Conservation (phyloP, 2,888 invertebrate genomes). For the Laothoe populi region DNA sequence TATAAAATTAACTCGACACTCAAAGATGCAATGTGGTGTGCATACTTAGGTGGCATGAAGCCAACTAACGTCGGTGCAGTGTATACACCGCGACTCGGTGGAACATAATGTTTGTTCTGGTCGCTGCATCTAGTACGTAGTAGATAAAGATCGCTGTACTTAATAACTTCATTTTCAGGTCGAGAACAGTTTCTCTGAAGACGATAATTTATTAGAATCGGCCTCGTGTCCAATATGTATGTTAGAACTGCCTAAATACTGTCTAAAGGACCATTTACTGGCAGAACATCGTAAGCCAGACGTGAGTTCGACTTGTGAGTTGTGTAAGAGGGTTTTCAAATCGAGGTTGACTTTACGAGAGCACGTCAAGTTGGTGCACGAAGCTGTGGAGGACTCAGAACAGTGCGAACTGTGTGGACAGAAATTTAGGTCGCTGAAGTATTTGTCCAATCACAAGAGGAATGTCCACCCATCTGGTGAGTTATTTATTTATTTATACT, state of each 20-base stretch:
- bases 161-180: conserved; percentile 24
- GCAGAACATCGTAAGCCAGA: conserved; percentile 46
- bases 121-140: no score
- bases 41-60: no score
- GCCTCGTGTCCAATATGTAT: conserved; percentile 48
- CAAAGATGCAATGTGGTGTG: no score
- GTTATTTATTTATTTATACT: no score
- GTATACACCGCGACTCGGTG: no score
- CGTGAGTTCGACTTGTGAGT: conserved; percentile 40
- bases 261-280: conserved; percentile 48
- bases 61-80: no score
- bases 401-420: conserved; percentile 54
- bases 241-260: conserved; percentile 44
- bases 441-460: conserved; percentile 53
- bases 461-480: conserved; percentile 57
- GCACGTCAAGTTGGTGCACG: conserved; percentile 54
- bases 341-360: conserved; percentile 50
- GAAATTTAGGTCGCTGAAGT: conserved; percentile 52
- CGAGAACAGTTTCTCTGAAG: conserved; percentile 36
- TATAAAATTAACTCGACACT: no score
- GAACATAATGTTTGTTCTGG: no score
- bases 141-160: no score
- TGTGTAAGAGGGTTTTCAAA: conserved; percentile 50
- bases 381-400: conserved; percentile 48
- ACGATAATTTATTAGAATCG: conserved; percentile 33